Conservation (phyloP, 2,888 invertebrate species). For the Orchesella flavescens region DNA sequence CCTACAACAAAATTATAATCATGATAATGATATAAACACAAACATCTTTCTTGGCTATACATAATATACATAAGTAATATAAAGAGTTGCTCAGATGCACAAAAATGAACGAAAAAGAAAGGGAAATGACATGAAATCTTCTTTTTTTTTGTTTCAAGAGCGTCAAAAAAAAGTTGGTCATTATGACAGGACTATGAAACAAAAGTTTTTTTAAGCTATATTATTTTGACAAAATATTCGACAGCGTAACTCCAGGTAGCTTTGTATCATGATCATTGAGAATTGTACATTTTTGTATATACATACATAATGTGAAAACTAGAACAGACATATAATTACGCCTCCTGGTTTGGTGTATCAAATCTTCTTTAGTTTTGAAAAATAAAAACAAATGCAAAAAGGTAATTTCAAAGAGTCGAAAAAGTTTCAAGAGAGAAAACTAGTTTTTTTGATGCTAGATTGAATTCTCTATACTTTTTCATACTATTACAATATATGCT, state of each 20-base stretch:
- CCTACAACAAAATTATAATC: conserved; percentile 34
- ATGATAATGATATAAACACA: conserved; percentile 47
- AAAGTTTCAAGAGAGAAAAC: conserved; percentile 52
- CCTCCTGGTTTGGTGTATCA: conserved; percentile 59
- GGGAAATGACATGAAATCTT: conserved; percentile 33
- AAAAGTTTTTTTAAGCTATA: neutral
- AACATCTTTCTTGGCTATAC: neutral
- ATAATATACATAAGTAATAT: conserved; percentile 1
- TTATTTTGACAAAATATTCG: conserved; percentile 19
- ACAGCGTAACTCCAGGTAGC: conserved; percentile 47
- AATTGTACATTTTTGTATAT: neutral
- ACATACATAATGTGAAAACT: conserved; percentile 29
- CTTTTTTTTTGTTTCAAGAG: conserved; percentile 24
- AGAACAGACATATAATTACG: conserved; percentile 60
- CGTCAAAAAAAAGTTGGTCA: conserved; percentile 39
- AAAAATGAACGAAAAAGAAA: conserved; percentile 34
- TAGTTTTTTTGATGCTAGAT: conserved; percentile 59
- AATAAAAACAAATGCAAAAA: conserved; percentile 36
- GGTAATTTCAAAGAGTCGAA: conserved; percentile 21
- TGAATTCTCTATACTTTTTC: conserved; percentile 49
- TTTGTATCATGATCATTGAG: neutral
- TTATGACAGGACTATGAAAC: conserved; percentile 45
- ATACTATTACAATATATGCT: conserved; percentile 24
- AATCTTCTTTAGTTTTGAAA: conserved; percentile 36
- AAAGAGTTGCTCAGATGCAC: neutral